These are phyloP conservation scores for Coluber constrictor DNA, from an alignment of 2,797 vertebrate species.

Conservation along the genomic window DNA sequence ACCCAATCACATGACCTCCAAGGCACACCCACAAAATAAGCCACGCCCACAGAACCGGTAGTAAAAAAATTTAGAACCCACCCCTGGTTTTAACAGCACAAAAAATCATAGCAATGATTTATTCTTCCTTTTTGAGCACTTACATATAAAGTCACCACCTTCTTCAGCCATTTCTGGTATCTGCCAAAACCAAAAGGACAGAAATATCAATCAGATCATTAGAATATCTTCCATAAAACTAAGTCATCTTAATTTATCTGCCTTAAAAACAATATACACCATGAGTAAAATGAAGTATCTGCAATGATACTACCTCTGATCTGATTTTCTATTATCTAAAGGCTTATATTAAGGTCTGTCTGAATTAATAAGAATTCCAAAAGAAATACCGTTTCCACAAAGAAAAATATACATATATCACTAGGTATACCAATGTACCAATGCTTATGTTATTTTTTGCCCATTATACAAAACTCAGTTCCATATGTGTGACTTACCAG, in stretches of 20 bases:
- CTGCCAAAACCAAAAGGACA: constrained; percentile 46
- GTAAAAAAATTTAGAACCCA: no score
- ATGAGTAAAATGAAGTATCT: background rate
- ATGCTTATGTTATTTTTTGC: background rate
- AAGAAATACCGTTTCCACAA: background rate
- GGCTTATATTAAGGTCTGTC: background rate
- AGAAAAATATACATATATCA: background rate
- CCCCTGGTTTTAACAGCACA: background rate
- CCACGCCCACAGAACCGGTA: no score
- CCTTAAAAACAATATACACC: background rate
- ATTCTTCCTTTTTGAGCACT: constrained; percentile 60
- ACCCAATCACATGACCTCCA: no score
- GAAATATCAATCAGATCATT: background rate
- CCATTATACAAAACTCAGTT: background rate
- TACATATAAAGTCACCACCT: constrained; percentile 80
- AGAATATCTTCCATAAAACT: background rate
- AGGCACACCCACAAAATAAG: no score
- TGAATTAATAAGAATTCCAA: background rate
- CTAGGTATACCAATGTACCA: background rate
- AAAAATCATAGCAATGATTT: background rate
- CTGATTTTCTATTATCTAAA: background rate
- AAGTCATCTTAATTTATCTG: background rate
- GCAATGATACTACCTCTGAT: background rate
- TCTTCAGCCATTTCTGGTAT: constrained; percentile 75
- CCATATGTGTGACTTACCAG: background rate